These are phyloP conservation scores for Geophilus truncorum DNA, from an alignment of 2,888 invertebrate species.

Conservation along the genomic window DNA sequence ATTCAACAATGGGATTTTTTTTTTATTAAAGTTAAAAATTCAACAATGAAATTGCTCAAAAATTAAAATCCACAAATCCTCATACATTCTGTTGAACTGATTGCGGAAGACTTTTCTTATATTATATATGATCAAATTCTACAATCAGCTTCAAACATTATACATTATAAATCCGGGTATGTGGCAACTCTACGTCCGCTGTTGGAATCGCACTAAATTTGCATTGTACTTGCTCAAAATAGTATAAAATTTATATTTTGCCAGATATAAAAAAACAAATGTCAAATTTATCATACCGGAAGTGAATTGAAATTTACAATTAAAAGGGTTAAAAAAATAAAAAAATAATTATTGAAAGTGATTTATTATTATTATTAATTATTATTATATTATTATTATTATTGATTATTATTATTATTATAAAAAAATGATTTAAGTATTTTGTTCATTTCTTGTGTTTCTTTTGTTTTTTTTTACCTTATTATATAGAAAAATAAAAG, in stretches of 20 bases:
- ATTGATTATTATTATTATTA: no score
- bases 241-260: background rate
- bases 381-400: no score
- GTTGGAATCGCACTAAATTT: conserved; percentile 8
- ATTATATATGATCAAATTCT: no score
- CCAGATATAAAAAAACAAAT: conserved; percentile 3
- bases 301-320: background rate
- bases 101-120: no score
- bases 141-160: no score
- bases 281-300: background rate
- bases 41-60: no score
- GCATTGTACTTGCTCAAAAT: background rate
- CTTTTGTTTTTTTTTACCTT: background rate
- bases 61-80: no score
- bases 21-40: no score
- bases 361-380: conserved; percentile 1
- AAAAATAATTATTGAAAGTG: background rate
- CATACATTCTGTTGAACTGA: no score
- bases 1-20: no score
- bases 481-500: conserved; percentile 7
- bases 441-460: background rate
- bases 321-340: background rate
- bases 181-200: background rate
- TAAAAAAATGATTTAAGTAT: background rate
- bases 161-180: no score